Conservation (phyloP, 2,888 invertebrate genomes). For the Athetis lepigone region DNA sequence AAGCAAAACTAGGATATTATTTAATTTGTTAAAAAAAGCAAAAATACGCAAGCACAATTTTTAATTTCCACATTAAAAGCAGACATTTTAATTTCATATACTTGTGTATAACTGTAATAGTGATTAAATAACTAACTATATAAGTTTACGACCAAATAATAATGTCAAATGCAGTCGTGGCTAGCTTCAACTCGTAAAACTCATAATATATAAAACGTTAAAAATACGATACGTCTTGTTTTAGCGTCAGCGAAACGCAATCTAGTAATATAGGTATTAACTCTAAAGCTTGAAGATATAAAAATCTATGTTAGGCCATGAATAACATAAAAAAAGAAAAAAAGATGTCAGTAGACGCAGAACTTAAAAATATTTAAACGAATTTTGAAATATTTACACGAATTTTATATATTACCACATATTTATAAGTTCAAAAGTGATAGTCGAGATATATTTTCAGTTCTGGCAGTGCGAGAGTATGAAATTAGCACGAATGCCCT, state of each 20-base stretch:
- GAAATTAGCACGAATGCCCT: conserved; percentile 59
- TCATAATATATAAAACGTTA: background rate
- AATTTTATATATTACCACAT: too few species aligned
- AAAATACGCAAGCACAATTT: too few species aligned
- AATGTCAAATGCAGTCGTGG: conserved; percentile 10
- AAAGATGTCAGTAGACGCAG: background rate
- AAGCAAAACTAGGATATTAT: too few species aligned
- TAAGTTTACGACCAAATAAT: background rate
- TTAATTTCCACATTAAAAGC: too few species aligned
- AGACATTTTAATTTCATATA: too few species aligned
- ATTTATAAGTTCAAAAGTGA: background rate
- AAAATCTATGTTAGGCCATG: background rate
- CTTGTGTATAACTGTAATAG: too few species aligned
- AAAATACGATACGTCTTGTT: conserved; percentile 2
- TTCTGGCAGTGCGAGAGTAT: conserved; percentile 14
- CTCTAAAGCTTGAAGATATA: conserved; percentile 15
- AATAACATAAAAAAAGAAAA: conserved; percentile 1
- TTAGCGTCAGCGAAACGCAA: conserved; percentile 14
- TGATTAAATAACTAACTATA: background rate
- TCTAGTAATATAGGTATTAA: conserved; percentile 16
- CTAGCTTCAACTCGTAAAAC: conserved; percentile 4
- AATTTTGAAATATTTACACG: too few species aligned
- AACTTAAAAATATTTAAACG: too few species aligned
- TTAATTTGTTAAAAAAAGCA: too few species aligned
- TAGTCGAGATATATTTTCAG: conserved; percentile 41